phyloP scores from a whole-genome alignment of 2,888 invertebrate species.

The Gonocerus acuteangulatus region DNA sequence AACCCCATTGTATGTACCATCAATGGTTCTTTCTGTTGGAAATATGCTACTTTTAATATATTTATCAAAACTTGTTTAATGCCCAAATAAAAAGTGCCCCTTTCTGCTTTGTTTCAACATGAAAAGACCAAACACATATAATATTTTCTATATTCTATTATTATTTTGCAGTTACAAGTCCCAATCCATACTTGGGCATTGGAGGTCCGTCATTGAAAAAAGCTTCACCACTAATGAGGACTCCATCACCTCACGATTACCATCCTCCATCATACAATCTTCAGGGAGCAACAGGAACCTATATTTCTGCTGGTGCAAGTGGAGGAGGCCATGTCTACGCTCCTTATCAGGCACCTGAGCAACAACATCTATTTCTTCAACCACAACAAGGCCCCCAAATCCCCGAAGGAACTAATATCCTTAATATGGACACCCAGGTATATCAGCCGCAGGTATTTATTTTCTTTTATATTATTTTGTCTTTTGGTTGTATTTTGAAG shows the following conservation, averaged over 20 bases:
- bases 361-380: conserved; percentile 4
- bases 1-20: no score
- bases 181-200: conserved; percentile 39
- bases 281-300: not conserved
- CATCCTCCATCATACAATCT: conserved; percentile 1
- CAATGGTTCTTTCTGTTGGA: no score
- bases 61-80: no score
- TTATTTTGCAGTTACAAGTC: conserved; percentile 41
- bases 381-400: not conserved
- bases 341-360: not conserved
- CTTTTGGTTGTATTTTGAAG: no score
- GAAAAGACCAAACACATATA: no score
- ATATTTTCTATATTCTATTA: no score
- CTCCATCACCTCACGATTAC: conserved; percentile 34
- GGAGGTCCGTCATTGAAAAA: conserved; percentile 17
- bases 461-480: no score
- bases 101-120: no score
- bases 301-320: not conserved
- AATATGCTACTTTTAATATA: no score
- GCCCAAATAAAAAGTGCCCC: no score
- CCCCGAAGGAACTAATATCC: conserved; percentile 15
- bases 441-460: no score
- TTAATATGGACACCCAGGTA: conserved; percentile 28
- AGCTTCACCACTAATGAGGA: conserved; percentile 31
- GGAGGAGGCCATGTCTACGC: conserved; percentile 1